These are phyloP conservation scores for Gortyna flavago DNA, from an alignment of 2,888 invertebrate species.

Conservation along the genomic window DNA sequence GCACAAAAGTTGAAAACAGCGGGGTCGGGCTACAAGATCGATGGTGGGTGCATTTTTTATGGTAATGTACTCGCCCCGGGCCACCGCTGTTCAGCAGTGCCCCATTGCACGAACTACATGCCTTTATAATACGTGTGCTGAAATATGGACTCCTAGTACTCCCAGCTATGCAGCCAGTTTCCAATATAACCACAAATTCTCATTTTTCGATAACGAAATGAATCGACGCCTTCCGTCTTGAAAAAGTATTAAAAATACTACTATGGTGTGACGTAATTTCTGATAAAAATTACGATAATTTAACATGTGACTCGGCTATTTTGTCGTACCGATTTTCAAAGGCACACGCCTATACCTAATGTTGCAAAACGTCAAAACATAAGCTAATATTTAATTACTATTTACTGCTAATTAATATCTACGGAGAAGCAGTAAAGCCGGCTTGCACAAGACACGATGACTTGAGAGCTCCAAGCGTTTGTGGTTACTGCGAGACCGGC, in stretches of 20 bases:
- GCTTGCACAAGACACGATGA: neutral
- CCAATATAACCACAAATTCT: neutral
- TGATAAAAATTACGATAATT: neutral
- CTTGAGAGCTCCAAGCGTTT: slow-evolving; percentile 4
- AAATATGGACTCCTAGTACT: slow-evolving; percentile 42
- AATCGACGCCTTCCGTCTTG: neutral
- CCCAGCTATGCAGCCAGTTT: neutral
- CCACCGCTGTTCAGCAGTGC: slow-evolving; percentile 44
- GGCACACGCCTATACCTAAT: neutral
- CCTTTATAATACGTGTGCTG: slow-evolving; percentile 26
- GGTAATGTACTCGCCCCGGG: slow-evolving; percentile 57
- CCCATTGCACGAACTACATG: slow-evolving; percentile 46
- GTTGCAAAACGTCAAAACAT: neutral
- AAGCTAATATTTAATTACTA: slow-evolving; percentile 9
- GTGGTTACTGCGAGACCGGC: slow-evolving; percentile 7
- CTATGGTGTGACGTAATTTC: neutral
- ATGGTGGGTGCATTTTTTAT: slow-evolving; percentile 68
- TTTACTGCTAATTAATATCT: slow-evolving; percentile 35
- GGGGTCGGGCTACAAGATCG: slow-evolving; percentile 57
- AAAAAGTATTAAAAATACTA: neutral
- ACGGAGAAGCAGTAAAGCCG: slow-evolving; percentile 14
- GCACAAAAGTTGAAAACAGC: slow-evolving; percentile 55
- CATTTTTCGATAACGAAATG: neutral
- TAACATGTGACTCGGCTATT: neutral
- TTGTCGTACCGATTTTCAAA: neutral